These are phyloP conservation scores for Sthenelais limicola DNA, from an alignment of 2,888 invertebrate species.

Conservation along the genomic window DNA sequence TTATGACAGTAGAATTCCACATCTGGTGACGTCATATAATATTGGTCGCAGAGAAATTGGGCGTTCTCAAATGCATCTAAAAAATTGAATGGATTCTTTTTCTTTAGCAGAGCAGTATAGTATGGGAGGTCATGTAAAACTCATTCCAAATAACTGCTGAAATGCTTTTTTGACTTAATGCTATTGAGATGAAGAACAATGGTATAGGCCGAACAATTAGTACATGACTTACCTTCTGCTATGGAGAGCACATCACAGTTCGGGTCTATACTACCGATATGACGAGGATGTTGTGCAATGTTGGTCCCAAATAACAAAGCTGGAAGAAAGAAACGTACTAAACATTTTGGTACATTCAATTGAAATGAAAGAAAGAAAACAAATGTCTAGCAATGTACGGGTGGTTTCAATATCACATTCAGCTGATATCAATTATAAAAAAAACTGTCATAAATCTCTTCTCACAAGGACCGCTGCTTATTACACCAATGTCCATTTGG, in stretches of 20 bases:
- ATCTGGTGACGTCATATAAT: slow-evolving; percentile 94
- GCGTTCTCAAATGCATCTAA: slow-evolving; percentile 97
- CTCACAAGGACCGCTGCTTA: too few species aligned
- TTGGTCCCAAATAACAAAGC: slow-evolving; percentile 74
- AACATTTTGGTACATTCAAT: neutral
- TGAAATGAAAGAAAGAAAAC: neutral
- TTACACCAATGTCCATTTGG: too few species aligned
- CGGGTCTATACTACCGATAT: slow-evolving; percentile 97
- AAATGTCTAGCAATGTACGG: neutral
- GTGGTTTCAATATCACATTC: too few species aligned
- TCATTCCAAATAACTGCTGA: too few species aligned
- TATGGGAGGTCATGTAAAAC: too few species aligned
- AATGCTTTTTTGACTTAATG: too few species aligned
- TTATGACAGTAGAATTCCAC: slow-evolving; percentile 79
- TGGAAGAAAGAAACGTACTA: too few species aligned
- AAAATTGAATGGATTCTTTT: slow-evolving; percentile 49
- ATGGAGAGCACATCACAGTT: slow-evolving; percentile 92
- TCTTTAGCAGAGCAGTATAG: too few species aligned
- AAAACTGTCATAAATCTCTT: too few species aligned
- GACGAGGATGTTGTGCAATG: slow-evolving; percentile 74
- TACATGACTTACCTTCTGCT: slow-evolving; percentile 78
- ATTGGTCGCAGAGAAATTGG: slow-evolving; percentile 96
- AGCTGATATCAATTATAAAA: too few species aligned
- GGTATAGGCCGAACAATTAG: too few species aligned
- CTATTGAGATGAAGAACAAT: too few species aligned